phyloP scores from a whole-genome alignment of 2,888 invertebrate species.

The Prosapia bicincta region DNA sequence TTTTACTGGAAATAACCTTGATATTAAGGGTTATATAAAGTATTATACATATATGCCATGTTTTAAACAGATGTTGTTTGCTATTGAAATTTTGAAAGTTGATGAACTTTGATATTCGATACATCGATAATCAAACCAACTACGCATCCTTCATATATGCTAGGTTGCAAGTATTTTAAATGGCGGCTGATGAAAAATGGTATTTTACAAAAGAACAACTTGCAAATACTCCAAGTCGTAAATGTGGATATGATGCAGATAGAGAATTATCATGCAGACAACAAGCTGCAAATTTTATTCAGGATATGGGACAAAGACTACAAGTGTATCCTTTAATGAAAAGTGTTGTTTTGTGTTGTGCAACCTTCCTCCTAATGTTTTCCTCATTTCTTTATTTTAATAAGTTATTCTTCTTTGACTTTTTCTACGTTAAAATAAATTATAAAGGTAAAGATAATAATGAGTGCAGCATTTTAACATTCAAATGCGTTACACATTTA shows the following conservation, averaged over 20 bases:
- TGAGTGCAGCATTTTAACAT: not conserved
- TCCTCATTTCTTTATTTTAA: slow-evolving; percentile 9
- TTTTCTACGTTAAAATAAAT: too few species aligned
- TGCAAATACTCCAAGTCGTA: slow-evolving; percentile 85
- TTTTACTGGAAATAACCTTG: too few species aligned
- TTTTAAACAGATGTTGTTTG: too few species aligned
- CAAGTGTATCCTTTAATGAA: slow-evolving; percentile 80
- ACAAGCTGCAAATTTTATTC: slow-evolving; percentile 96
- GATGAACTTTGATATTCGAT: too few species aligned
- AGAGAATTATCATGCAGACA: slow-evolving; percentile 94
- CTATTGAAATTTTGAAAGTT: too few species aligned
- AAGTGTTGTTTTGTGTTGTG: slow-evolving; percentile 54
- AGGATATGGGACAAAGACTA: slow-evolving; percentile 97
- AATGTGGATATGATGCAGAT: slow-evolving; percentile 87
- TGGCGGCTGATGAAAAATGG: slow-evolving; percentile 86
- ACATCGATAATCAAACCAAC: not conserved
- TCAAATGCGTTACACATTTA: too few species aligned
- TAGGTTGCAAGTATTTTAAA: slow-evolving; percentile 47
- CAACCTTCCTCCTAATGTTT: slow-evolving; percentile 40
- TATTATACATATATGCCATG: too few species aligned
- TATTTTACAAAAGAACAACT: slow-evolving; percentile 93
- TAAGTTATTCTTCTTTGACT: too few species aligned
- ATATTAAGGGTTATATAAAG: too few species aligned
- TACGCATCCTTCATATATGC: not conserved
- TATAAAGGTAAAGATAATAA: not conserved